Evolutionary conservation across 1,140 invertebrate species (phyloP).

Genomic region (Drepana arcuata): DNA sequence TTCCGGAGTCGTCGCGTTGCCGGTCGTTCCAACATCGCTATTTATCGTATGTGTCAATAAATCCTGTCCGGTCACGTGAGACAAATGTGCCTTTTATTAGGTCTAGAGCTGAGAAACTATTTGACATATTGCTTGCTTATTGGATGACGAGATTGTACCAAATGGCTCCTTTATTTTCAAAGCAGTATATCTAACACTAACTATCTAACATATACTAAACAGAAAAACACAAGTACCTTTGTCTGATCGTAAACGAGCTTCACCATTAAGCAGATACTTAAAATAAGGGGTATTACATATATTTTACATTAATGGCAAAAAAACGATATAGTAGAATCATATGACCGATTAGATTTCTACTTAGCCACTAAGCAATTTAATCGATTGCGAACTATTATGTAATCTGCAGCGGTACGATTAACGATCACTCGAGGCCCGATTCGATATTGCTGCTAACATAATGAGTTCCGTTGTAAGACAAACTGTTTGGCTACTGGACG

Average conservation of each 20-base stretch:
- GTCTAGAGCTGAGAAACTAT: neutral
- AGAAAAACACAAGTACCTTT: too few relatives aligned
- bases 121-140: slow-evolving; percentile 8
- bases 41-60: slow-evolving; percentile 8
- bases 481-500: slow-evolving; percentile 43
- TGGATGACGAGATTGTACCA: neutral
- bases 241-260: too few relatives aligned
- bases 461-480: slow-evolving; percentile 56
- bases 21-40: slow-evolving; percentile 4
- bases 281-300: neutral
- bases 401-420: slow-evolving; percentile 47
- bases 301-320: neutral
- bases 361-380: slow-evolving; percentile 9
- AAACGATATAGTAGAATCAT: too few relatives aligned
- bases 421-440: slow-evolving; percentile 35
- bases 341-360: too few relatives aligned
- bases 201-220: too few relatives aligned
- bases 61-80: slow-evolving; percentile 4
- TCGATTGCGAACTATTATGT: slow-evolving; percentile 35
- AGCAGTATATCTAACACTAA: too few relatives aligned
- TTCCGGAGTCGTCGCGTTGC: slow-evolving; percentile 5
- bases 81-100: slow-evolving; percentile 14
- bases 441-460: slow-evolving; percentile 52
- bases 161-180: too few relatives aligned
- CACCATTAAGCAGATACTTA: neutral